These are phyloP conservation scores for Vanessa atalanta DNA, from an alignment of 1,140 invertebrate genomes.

Conservation along the genomic window DNA sequence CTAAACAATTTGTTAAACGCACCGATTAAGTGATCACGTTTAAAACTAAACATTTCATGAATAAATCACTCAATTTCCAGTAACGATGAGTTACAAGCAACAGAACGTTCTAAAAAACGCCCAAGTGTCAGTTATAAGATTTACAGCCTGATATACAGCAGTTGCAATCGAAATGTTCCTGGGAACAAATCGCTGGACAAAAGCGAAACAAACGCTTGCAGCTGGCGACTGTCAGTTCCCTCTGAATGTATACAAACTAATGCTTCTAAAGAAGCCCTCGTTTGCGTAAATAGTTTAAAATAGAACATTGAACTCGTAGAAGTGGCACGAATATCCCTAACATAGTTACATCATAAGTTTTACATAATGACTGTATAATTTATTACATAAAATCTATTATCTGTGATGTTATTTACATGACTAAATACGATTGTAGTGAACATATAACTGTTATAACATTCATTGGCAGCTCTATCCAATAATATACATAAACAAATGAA, in stretches of 20 bases:
- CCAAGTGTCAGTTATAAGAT: neutral
- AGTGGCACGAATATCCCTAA: neutral
- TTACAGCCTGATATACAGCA: constrained; percentile 8
- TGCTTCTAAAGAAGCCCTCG: constrained; percentile 27
- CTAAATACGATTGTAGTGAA: too few species aligned
- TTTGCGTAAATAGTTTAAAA: constrained; percentile 27
- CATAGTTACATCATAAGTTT: too few species aligned
- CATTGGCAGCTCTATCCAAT: too few species aligned
- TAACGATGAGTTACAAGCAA: constrained; percentile 11
- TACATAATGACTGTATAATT: too few species aligned
- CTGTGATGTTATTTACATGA: too few species aligned
- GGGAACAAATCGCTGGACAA: constrained; percentile 13
- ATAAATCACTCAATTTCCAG: neutral
- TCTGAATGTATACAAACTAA: constrained; percentile 40
- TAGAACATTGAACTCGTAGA: neutral
- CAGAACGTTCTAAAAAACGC: constrained; percentile 5
- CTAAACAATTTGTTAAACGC: too few species aligned
- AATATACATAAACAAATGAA: too few species aligned
- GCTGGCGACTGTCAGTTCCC: constrained; percentile 45
- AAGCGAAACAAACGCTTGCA: constrained; percentile 42
- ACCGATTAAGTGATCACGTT: neutral
- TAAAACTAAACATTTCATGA: neutral
- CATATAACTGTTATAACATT: too few species aligned
- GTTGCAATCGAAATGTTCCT: constrained; percentile 8
- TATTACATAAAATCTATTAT: too few species aligned